Evolutionary conservation across 1,140 invertebrate genomes (phyloP), one percentile per base, ranked within the genome.

Genomic region (Brachionus asplanchnoidis): DNA sequence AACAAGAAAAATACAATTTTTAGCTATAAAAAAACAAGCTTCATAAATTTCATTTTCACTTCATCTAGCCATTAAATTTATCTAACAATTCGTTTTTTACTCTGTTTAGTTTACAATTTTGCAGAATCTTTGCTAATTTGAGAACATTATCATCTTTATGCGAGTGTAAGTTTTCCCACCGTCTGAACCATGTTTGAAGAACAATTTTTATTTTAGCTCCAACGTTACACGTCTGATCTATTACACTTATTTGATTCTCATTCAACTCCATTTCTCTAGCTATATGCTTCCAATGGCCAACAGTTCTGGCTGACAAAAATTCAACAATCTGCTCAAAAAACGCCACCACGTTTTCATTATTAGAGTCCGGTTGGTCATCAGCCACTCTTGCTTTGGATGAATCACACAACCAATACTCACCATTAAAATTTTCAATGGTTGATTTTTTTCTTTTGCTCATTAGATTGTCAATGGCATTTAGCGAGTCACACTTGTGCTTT

Each of bases 251-350:
- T 46, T 84, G 28, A 84, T 70, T 73, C 17, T 84, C 80, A 68
- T 68, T 73, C 26, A 84, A 9, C 12, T 73, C 66, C 80, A 84
- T 68, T 53, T 84, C 80, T 68, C 80, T 23, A 17, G 80, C 80
- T 11, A 84, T 17, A 20, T 68, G 56, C 23, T 84, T 84, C 80
- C 80, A 84, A 42, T 84, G 65, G 14, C n/a, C n/a, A 17, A 40
- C 28, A 65, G 79, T 56, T 82, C 53, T 46, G 26, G 42, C 17
- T 8, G 36, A 53, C n/a, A 60, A 68, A 46, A 82, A 82, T 14
- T 82, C 53, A 11, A 82, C 26, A 40, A 40, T 42, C 9, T 60
- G 23, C 14, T 82, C 50, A 42, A 2, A 44, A 60, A 14, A 42
- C 12, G 26, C 5, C 36, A 40, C 40, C n/a, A 20, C 6, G n/a